These are phyloP conservation scores for Saccostrea glomerata DNA, from an alignment of 1,140 invertebrate genomes.

Conservation along the genomic window DNA sequence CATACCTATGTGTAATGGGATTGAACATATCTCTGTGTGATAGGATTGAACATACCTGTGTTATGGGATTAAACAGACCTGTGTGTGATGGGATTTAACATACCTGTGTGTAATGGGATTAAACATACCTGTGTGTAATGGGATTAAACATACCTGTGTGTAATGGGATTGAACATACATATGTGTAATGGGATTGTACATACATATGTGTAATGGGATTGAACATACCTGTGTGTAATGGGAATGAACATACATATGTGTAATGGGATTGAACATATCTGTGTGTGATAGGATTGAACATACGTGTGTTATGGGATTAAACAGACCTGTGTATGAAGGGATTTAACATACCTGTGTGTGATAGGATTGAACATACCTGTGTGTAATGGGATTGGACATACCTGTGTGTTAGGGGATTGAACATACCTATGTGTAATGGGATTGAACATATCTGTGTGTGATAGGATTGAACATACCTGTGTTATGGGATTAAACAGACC, in stretches of 20 bases:
- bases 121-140: no score
- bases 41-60: no score
- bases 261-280: constrained; percentile 72
- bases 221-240: constrained; percentile 76
- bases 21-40: no score
- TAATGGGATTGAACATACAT: no score
- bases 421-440: constrained; percentile 76
- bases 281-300: constrained; percentile 70
- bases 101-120: no score
- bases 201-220: no score
- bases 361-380: constrained; percentile 70
- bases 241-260: constrained; percentile 73
- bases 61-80: no score
- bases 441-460: constrained; percentile 75
- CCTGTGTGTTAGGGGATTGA: constrained; percentile 75
- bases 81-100: no score
- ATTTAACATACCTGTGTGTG: constrained; percentile 77
- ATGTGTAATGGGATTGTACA: no score
- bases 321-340: no score
- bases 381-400: constrained; percentile 72
- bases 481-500: constrained; percentile 69
- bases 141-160: no score
- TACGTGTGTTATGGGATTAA: constrained; percentile 76
- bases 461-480: constrained; percentile 70
- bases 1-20: no score